phyloP scores from a whole-genome alignment of 1,140 invertebrate species.

The Limonius californicus region DNA sequence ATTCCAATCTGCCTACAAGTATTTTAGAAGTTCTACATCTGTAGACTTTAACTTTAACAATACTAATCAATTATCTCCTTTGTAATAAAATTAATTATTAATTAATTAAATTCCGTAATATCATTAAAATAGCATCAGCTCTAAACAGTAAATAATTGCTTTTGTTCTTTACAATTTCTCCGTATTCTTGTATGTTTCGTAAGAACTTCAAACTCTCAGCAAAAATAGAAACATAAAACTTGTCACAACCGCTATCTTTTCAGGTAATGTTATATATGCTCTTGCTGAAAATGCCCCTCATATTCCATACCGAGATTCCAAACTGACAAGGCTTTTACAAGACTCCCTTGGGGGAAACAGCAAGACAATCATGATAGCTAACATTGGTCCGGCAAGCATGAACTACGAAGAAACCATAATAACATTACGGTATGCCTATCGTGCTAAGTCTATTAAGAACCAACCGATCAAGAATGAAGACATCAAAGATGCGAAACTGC shows the following conservation, averaged over 20 bases:
- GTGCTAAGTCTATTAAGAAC: conserved; percentile 94
- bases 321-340: conserved; percentile 87
- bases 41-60: too few relatives aligned
- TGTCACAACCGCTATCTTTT: too few relatives aligned
- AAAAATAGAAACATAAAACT: too few relatives aligned
- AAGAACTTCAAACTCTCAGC: too few relatives aligned
- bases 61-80: background rate
- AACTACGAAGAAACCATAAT: conserved; percentile 95
- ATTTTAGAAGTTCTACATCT: too few relatives aligned
- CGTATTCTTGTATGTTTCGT: too few relatives aligned
- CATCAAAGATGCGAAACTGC: conserved; percentile 54
- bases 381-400: conserved; percentile 91
- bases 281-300: conserved; percentile 83
- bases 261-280: conserved; percentile 90
- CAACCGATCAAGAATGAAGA: conserved; percentile 94
- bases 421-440: conserved; percentile 86
- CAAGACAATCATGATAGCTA: conserved; percentile 96
- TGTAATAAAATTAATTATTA: background rate
- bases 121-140: too few relatives aligned
- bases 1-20: too few relatives aligned
- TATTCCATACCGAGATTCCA: conserved; percentile 93
- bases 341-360: conserved; percentile 95
- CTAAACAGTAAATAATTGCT: background rate
- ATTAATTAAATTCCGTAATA: too few relatives aligned
- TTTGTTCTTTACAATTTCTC: background rate